Evolutionary conservation across 2,797 vertebrate species (phyloP).

Genomic region (Pachyuromys duprasi): DNA sequence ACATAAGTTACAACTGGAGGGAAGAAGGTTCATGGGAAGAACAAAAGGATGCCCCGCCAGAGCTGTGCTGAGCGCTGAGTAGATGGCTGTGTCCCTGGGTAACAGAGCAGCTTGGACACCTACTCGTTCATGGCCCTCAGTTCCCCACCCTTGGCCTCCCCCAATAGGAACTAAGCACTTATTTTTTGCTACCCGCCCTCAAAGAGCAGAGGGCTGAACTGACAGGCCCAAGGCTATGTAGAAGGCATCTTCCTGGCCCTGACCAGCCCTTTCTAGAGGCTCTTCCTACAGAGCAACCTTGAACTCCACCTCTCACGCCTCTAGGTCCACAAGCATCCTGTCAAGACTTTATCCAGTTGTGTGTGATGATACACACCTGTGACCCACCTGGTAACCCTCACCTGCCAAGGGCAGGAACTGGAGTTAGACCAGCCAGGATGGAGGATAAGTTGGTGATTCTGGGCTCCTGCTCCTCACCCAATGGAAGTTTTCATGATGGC

Average conservation of each 20-base stretch:
- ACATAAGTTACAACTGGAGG: accelerated
- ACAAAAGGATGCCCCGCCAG: background rate
- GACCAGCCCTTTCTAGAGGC: background rate
- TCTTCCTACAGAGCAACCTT: background rate
- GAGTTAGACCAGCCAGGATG: too few species aligned
- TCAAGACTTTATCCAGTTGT: too few species aligned
- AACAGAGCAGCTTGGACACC: background rate
- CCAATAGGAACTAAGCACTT: background rate
- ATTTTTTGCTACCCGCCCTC: background rate
- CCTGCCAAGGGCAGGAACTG: background rate
- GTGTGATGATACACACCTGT: background rate
- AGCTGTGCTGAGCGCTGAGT: conserved; percentile 11
- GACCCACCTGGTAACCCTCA: background rate
- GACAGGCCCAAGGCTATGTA: too few species aligned
- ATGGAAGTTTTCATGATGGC: accelerated
- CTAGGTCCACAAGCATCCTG: background rate
- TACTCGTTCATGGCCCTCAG: background rate
- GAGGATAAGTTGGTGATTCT: accelerated
- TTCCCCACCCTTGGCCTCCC: background rate
- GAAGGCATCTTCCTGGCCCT: background rate
- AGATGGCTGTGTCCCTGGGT: background rate
- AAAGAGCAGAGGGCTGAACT: background rate
- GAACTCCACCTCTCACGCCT: conserved; percentile 51
- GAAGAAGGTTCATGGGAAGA: accelerated
- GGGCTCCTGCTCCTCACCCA: accelerated